Conservation (phyloP, 1,140 invertebrate species). For the Micrasema minimum region DNA sequence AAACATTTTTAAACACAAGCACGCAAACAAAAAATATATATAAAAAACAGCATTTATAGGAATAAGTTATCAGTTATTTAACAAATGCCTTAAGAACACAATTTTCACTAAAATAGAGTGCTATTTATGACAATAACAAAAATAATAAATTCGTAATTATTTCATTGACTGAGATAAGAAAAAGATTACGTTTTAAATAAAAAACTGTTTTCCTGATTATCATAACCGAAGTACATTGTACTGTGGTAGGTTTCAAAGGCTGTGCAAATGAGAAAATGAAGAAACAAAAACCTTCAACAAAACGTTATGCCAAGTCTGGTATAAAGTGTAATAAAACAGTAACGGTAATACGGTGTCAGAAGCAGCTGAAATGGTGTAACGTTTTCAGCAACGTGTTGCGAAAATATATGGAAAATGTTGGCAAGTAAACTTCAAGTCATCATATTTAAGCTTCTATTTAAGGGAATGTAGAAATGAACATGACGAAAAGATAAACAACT, state of each 20-base stretch:
- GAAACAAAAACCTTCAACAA: neutral
- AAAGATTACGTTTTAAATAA: too few species aligned
- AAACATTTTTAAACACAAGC: too few species aligned
- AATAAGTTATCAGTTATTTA: too few species aligned
- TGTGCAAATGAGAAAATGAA: neutral
- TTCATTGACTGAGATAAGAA: too few species aligned
- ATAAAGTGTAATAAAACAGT: constrained; percentile 7
- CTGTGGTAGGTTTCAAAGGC: neutral
- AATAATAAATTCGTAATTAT: neutral
- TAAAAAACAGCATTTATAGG: too few species aligned
- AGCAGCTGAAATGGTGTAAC: neutral
- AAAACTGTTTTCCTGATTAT: too few species aligned
- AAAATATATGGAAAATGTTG: neutral
- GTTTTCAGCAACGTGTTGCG: neutral
- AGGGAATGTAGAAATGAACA: too few species aligned
- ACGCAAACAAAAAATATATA: too few species aligned
- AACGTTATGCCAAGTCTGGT: neutral
- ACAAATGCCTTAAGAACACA: too few species aligned
- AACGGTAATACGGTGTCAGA: neutral
- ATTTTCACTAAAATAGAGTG: too few species aligned
- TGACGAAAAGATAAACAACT: too few species aligned
- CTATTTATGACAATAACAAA: too few species aligned
- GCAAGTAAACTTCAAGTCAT: neutral
- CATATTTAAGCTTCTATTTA: neutral
- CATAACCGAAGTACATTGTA: neutral